phyloP scores from a whole-genome alignment of 1,140 invertebrate species.

The Aphelinus atriplicis region DNA sequence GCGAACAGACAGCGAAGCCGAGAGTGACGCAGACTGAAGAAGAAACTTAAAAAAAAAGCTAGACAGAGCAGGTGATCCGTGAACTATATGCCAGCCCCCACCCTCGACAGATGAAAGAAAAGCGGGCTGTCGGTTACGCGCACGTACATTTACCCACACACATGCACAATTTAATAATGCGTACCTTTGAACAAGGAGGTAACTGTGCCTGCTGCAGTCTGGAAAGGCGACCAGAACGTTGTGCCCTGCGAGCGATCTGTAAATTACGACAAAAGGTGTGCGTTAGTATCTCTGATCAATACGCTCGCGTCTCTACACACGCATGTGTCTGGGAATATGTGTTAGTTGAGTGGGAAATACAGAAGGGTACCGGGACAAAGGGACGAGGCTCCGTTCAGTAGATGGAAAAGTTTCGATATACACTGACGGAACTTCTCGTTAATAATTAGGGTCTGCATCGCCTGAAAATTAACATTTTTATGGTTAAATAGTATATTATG shows the following conservation, averaged over 20 bases:
- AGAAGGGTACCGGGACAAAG: not conserved
- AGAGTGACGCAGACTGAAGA: too few relatives aligned
- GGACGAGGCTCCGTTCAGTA: too few relatives aligned
- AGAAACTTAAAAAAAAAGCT: too few relatives aligned
- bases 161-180: constrained; percentile 35
- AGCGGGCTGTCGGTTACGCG: not conserved
- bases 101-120: not conserved
- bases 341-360: not conserved
- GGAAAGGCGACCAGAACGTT: constrained; percentile 82
- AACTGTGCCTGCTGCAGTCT: constrained; percentile 82
- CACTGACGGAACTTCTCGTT: too few relatives aligned
- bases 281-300: constrained; percentile 37
- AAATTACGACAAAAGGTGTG: constrained; percentile 47
- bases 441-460: too few relatives aligned
- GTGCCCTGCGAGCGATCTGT: constrained; percentile 73
- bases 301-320: not conserved
- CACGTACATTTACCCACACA: constrained; percentile 6
- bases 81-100: not conserved
- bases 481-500: too few relatives aligned
- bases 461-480: too few relatives aligned
- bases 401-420: too few relatives aligned
- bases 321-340: not conserved
- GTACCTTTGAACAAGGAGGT: constrained; percentile 84
- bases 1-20: too few relatives aligned
- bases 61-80: too few relatives aligned